These are phyloP conservation scores for Peromyscus polionotus DNA, from an alignment of 2,113 vertebrate genomes.

Conservation along the genomic window DNA sequence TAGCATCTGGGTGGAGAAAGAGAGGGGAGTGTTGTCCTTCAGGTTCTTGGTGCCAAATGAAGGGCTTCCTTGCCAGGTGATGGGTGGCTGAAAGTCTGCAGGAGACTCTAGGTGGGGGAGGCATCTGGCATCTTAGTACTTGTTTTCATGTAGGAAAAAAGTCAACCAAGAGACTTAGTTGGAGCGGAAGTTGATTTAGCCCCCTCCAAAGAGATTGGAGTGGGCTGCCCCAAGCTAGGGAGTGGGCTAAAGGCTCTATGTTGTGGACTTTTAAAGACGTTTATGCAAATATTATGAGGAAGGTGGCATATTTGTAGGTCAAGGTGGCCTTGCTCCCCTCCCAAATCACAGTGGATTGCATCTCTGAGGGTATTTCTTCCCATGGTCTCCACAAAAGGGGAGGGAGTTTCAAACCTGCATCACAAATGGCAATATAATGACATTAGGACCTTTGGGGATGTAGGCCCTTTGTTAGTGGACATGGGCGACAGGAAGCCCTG, in stretches of 20 bases:
- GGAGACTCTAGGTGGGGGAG: constrained; percentile 39
- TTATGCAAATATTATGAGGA: not conserved
- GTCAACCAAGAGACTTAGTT: not conserved
- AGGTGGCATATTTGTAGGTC: not conserved
- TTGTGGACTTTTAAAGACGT: not conserved
- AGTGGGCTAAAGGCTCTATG: not conserved
- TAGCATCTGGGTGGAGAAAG: constrained; percentile 89
- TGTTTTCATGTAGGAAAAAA: not conserved
- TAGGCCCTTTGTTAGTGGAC: not conserved
- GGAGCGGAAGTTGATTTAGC: not conserved
- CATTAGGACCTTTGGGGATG: not conserved
- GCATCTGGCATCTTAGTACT: not conserved
- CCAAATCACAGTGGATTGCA: not conserved
- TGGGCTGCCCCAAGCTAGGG: not conserved
- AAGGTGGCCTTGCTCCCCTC: too few relatives aligned
- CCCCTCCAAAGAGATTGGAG: not conserved
- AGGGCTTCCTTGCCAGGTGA: constrained; percentile 80
- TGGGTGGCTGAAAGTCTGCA: constrained; percentile 81
- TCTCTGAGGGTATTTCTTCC: not conserved
- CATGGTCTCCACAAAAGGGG: not conserved
- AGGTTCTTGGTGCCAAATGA: not conserved
- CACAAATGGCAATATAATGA: not conserved
- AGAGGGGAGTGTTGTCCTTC: not conserved
- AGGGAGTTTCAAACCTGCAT: not conserved
- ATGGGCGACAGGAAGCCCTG: not conserved